Conservation (phyloP, 1,140 invertebrate genomes). For the Geopemphigus sp. region DNA sequence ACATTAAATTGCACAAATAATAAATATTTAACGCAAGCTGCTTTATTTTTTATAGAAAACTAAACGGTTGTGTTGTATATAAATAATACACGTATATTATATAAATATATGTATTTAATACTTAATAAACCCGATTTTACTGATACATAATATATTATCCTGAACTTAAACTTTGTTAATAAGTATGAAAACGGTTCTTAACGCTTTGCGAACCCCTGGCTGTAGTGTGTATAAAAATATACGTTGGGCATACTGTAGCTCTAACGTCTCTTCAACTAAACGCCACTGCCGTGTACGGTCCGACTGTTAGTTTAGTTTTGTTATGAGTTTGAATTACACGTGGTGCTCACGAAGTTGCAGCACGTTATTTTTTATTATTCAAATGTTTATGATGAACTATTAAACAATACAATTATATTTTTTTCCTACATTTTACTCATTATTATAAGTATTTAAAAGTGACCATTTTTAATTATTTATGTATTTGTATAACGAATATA, state of each 20-base stretch:
- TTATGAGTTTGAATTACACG: not conserved
- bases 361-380: not conserved
- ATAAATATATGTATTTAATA: conserved; percentile 6
- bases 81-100: too few species aligned
- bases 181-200: not conserved
- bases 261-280: not conserved
- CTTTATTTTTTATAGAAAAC: too few species aligned
- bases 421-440: too few species aligned
- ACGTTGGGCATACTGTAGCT: not conserved
- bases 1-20: too few species aligned
- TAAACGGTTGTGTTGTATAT: too few species aligned
- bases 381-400: not conserved
- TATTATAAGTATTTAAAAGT: not conserved
- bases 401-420: not conserved
- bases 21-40: too few species aligned
- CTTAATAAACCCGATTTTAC: not conserved
- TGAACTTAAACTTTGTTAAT: not conserved
- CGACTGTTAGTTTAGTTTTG: conserved; percentile 19
- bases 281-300: too few species aligned
- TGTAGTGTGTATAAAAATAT: conserved; percentile 24
- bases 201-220: conserved; percentile 14
- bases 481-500: not conserved
- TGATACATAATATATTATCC: not conserved
- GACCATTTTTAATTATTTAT: not conserved
- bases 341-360: too few species aligned